Percentiles rank a stretch among this genome's conserved stretches.
These are phyloP conservation scores for Pseudoatta argentina DNA, from an alignment of 1,140 invertebrate genomes.

Conservation along the genomic window DNA sequence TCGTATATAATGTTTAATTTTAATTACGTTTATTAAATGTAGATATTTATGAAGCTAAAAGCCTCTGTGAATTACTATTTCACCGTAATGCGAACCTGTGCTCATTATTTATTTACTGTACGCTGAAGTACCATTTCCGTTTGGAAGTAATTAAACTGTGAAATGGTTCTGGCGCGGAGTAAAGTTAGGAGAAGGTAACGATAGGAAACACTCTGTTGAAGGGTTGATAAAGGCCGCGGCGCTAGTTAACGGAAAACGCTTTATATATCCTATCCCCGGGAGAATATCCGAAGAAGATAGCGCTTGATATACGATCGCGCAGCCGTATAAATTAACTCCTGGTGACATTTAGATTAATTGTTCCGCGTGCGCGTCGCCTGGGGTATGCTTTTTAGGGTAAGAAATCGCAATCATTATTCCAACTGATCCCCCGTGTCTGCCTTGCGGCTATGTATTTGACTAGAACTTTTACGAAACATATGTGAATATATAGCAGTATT, in stretches of 20 bases:
- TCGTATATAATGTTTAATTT: background rate
- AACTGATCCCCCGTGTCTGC: conserved; percentile 65
- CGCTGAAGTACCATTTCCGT: conserved; percentile 54
- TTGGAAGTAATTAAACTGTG: conserved; percentile 74
- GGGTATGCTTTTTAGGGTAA: conserved; percentile 62
- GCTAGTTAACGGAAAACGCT: conserved; percentile 75
- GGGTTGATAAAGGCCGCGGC: conserved; percentile 80
- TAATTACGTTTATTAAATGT: background rate
- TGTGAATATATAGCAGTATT: conserved; percentile 24
- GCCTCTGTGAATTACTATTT: conserved; percentile 1
- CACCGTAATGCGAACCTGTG: background rate
- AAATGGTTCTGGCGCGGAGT: conserved; percentile 62
- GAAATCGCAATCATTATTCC: conserved; percentile 75
- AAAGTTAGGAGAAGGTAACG: conserved; percentile 63
- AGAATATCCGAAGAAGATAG: conserved; percentile 80
- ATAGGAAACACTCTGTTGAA: conserved; percentile 79
- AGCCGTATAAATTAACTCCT: conserved; percentile 83
- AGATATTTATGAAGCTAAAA: background rate
- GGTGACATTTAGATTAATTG: conserved; percentile 84
- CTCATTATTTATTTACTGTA: conserved; percentile 31
- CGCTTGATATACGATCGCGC: conserved; percentile 73
- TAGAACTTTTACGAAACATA: conserved; percentile 10
- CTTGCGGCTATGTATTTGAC: conserved; percentile 25
- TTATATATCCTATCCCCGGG: conserved; percentile 73
- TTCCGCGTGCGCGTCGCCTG: conserved; percentile 72